phyloP scores from a whole-genome alignment of 2,113 vertebrate genomes.

The Copsychus sechellarum region DNA sequence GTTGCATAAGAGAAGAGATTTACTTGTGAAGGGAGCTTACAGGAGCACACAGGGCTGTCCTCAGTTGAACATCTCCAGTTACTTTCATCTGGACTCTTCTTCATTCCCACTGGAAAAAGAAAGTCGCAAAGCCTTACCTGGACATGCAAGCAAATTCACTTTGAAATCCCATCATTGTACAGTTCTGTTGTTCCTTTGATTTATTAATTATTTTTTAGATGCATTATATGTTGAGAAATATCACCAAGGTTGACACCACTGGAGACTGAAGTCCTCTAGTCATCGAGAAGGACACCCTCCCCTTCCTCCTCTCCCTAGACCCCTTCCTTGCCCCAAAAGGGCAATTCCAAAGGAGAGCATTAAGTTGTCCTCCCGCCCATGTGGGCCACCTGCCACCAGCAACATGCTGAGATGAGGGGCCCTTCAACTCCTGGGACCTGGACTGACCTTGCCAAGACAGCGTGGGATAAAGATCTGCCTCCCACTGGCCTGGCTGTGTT shows the following conservation, averaged over 20 bases:
- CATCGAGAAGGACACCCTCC: background rate
- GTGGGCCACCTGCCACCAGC: background rate
- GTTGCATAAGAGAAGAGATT: slow-evolving; percentile 43
- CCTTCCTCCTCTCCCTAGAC: background rate
- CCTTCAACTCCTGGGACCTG: background rate
- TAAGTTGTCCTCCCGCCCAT: background rate
- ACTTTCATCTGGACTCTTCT: slow-evolving; percentile 18
- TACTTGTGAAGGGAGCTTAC: slow-evolving; percentile 47
- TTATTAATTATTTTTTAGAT: slow-evolving; percentile 18
- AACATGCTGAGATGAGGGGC: background rate
- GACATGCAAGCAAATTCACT: background rate
- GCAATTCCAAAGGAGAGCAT: background rate
- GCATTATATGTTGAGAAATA: slow-evolving; percentile 6
- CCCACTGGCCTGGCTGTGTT: background rate
- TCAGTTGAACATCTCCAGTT: background rate
- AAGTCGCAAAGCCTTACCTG: slow-evolving; percentile 20
- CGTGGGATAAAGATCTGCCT: background rate
- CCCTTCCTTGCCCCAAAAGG: background rate
- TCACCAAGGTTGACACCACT: background rate
- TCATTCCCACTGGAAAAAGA: background rate
- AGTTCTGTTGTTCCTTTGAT: slow-evolving; percentile 26
- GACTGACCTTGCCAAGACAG: background rate
- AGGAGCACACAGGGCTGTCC: background rate
- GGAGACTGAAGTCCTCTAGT: slow-evolving; percentile 7
- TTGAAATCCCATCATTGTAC: background rate